Evolutionary conservation across 2,888 invertebrate species (phyloP), one percentile per base, ranked within the genome.

Genomic region (Megamerina dolium): DNA sequence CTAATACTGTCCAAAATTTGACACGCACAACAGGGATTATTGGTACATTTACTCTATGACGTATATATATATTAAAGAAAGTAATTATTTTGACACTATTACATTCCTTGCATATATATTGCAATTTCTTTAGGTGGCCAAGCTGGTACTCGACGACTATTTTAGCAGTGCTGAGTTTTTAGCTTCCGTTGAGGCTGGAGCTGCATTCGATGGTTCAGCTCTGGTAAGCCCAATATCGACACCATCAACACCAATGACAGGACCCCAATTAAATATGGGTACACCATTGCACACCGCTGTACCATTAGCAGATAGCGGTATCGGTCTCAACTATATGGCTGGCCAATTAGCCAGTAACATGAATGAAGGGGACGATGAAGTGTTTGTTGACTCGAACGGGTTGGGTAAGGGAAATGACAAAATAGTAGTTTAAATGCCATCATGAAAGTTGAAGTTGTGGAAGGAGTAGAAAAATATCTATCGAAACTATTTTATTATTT

Each of bases 131-230:
- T 67, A 90, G 90, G 85, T 84, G 60, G 89, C 90, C 45, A 91
- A 91, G 74, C 74, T 90, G 60, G 85, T 90, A 54, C 74, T 92
- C 60, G 91, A 91, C 67, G 89, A 90, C 72, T 87, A 87, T 72
- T 91, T 91, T 36, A 71, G 70, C 51, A 72, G 70, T 55, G 68
- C 68, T 13, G 69, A 72, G 46, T 72, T 72, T 57, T 57, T 72
- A 52, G 70, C 70, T 39, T 69, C 72, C 20, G 62, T 68, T 18
- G 72, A 72, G 51, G 72, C 68, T 30, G 69, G 70, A 31, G 67
- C 64, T 27, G 65, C 70, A 12, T 68, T 70, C 46, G 72, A 72
- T 56, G 67, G 66, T 13, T 63, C 60, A 9, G n/a, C n/a, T n/a
- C 47, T 64, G 45, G 57, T 64, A n/a, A 69, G 70, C 46, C 64